A percentile compares a stretch with the other conserved stretches of the same genome.
Conservation (phyloP, 1,140 invertebrate species). For the Ganaspis sp. region DNA sequence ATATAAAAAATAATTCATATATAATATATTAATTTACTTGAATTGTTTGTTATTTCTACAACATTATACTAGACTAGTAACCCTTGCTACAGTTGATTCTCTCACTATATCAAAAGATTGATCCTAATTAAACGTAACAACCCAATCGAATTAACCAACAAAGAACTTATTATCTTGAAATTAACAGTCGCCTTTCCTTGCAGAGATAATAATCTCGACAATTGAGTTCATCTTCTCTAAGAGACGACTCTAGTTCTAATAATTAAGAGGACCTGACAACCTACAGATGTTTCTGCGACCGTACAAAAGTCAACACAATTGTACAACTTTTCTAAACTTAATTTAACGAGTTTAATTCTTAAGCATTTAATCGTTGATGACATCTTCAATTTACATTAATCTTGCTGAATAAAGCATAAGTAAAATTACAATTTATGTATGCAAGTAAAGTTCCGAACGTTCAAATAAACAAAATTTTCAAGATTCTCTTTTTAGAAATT, state of each 20-base stretch:
- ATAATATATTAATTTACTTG: too few species aligned
- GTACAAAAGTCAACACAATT: neutral
- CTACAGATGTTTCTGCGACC: neutral
- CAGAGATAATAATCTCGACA: neutral
- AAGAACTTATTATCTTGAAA: neutral
- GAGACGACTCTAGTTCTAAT: neutral
- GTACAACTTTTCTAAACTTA: neutral
- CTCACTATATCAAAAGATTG: neutral
- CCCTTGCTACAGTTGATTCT: neutral
- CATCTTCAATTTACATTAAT: neutral
- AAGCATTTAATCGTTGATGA: neutral
- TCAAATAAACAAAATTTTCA: too few species aligned
- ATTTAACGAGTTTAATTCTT: neutral
- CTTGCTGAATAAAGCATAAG: too few species aligned
- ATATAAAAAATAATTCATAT: too few species aligned
- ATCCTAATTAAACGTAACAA: neutral
- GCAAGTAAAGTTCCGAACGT: too few species aligned
- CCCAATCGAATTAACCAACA: neutral
- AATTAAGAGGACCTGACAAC: neutral
- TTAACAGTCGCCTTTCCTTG: neutral
- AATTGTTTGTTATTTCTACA: too few species aligned
- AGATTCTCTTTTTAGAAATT: too few species aligned
- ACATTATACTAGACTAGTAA: neutral
- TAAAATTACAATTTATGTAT: too few species aligned
- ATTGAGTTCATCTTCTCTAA: neutral